phyloP scores from a whole-genome alignment of 2,797 vertebrate genomes.

The Streptopelia turtur region DNA sequence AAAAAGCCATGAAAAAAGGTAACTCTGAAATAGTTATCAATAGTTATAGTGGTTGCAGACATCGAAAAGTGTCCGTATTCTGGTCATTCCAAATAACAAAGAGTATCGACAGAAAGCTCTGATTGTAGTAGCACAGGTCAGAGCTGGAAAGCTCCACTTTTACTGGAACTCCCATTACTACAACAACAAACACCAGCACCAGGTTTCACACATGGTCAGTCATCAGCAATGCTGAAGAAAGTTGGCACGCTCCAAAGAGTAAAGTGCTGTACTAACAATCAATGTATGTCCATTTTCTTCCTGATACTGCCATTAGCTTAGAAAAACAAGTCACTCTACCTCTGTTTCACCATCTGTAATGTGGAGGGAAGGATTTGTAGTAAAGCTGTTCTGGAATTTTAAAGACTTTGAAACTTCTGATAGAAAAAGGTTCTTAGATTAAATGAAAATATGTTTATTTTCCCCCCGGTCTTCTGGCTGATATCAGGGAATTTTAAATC shows the following conservation, averaged over 20 bases:
- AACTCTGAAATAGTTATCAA: neutral
- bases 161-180: neutral
- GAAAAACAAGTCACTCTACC: neutral
- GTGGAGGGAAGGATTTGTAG: neutral
- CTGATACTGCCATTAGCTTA: neutral
- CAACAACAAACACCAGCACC: neutral
- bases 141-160: neutral
- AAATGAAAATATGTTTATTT: neutral
- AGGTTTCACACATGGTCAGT: constrained; percentile 7
- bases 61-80: neutral
- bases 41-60: neutral
- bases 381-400: neutral
- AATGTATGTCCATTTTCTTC: neutral
- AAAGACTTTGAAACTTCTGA: neutral
- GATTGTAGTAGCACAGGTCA: neutral
- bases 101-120: neutral
- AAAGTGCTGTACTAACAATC: neutral
- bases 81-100: neutral
- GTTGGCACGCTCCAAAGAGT: neutral
- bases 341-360: neutral
- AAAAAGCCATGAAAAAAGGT: neutral
- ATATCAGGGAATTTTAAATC: neutral
- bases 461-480: neutral
- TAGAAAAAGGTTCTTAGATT: neutral
- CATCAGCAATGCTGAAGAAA: neutral